Base-by-base conservation (phyloP, 2,113 vertebrate genomes). In the Pholis gunnellus region DNA sequence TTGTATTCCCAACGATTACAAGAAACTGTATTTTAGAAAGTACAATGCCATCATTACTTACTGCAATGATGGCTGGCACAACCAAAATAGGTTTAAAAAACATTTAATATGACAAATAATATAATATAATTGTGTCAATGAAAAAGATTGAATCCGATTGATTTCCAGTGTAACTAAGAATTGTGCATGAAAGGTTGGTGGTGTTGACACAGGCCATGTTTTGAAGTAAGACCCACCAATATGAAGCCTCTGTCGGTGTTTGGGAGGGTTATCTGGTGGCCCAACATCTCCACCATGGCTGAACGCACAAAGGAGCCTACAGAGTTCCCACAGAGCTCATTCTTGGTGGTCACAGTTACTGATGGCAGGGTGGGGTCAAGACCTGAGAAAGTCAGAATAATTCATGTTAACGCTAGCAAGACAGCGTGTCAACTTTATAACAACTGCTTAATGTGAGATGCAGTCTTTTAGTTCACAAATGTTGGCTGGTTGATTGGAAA, bases 231-330 rank as follows among this genome's bases (percentile, higher is more conserved):
- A 81, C 83, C 52, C 46, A 85, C 83, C 78, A 77, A 1, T 11
- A 85, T 1, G 31, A 61, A 2, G 11, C 54, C 67, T 20, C 17
- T 34, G 3, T 67, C 1, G 2, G 31, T 10, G 2, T 2, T 52
- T 11, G 67, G 78, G 34, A 85, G 40, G 52, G 4, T 6, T 14
- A 85, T 81, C 0, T 1, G n/a, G 17, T 81, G 25, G 67, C 73
- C 73, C 34, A 77, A 11, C 22, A 85, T 36, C 42, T 81, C 67
- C 36, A 85, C 78, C 0, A 36, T 63, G 56, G 34, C 3, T 31
- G 78, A 85, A 54, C 68, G 78, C 61, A 85, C 60, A 68, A 68
- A 85, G 22, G 83, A 85, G 20, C 61, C 73, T 10, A 67, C 36
- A 46, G 68, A 29, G 68, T 81, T 81, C 54, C 78, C 78, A 29